These are phyloP conservation scores for Corapipo altera DNA, from an alignment of 2,113 vertebrate genomes.

Conservation along the genomic window DNA sequence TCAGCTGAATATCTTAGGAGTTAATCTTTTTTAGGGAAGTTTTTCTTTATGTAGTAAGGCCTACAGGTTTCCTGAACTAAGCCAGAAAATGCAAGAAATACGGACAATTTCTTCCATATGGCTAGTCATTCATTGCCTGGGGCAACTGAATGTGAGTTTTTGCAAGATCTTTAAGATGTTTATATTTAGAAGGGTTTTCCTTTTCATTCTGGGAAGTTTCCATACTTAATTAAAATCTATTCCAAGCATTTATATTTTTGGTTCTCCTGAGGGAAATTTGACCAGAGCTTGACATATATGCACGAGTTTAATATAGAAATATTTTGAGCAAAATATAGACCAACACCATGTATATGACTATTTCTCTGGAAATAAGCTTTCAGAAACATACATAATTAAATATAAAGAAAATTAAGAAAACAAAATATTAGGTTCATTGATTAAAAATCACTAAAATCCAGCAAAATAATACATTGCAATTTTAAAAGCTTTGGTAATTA, in stretches of 20 bases:
- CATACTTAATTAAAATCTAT: constrained; percentile 14
- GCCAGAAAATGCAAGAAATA: constrained; percentile 15
- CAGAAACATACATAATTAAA: neutral
- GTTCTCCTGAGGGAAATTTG: neutral
- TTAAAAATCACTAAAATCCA: neutral
- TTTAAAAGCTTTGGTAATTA: neutral
- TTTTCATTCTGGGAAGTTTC: constrained; percentile 16
- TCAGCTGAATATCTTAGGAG: neutral
- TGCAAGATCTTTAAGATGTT: constrained; percentile 14
- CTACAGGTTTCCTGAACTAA: constrained; percentile 45
- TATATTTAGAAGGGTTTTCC: constrained; percentile 10
- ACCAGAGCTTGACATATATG: neutral
- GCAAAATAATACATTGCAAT: neutral
- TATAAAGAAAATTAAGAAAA: neutral
- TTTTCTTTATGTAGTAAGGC: constrained; percentile 3
- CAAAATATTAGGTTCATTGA: neutral
- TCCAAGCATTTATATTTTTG: neutral
- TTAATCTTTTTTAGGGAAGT: neutral
- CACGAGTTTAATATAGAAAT: neutral
- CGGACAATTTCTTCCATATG: constrained; percentile 7
- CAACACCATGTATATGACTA: neutral
- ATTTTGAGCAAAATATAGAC: neutral
- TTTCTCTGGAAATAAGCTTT: neutral
- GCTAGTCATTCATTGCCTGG: constrained; percentile 7
- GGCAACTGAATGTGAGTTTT: neutral